Percentiles rank a stretch among this genome's conserved stretches.
These are phyloP conservation scores for Calycopis cecrops DNA, from an alignment of 1,140 invertebrate genomes.

Conservation along the genomic window DNA sequence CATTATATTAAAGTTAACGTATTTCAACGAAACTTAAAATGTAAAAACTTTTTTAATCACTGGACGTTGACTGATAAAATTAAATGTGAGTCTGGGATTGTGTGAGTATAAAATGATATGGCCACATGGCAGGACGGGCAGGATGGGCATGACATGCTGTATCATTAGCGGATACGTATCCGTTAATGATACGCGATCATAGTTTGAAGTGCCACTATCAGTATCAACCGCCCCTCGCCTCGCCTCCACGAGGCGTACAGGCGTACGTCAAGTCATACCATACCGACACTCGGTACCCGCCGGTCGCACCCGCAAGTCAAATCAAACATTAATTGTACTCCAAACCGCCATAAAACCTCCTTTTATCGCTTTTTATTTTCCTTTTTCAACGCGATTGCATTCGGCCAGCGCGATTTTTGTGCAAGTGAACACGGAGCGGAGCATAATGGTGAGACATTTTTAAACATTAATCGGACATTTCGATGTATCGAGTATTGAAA, in stretches of 20 bases:
- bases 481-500: not conserved
- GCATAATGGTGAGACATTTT: conserved; percentile 32
- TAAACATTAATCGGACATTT: not conserved
- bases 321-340: conserved; percentile 65
- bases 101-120: conserved; percentile 1
- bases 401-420: conserved; percentile 60
- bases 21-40: too few relatives aligned
- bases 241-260: conserved; percentile 12
- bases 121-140: conserved; percentile 21
- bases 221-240: conserved; percentile 19
- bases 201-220: conserved; percentile 23
- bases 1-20: too few relatives aligned
- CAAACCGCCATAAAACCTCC: conserved; percentile 59
- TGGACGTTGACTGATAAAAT: too few relatives aligned
- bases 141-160: conserved; percentile 29
- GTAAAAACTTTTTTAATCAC: too few relatives aligned
- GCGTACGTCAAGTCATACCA: conserved; percentile 32
- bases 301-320: conserved; percentile 40
- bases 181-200: conserved; percentile 17
- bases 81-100: too few relatives aligned
- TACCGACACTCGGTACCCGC: conserved; percentile 34
- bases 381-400: conserved; percentile 66
- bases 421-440: conserved; percentile 46
- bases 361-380: conserved; percentile 59
- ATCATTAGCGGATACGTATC: conserved; percentile 54